A percentile compares a stretch with the other conserved stretches of the same genome.
Conservation (phyloP, 2,888 invertebrate species). For the Melieria omissa region DNA sequence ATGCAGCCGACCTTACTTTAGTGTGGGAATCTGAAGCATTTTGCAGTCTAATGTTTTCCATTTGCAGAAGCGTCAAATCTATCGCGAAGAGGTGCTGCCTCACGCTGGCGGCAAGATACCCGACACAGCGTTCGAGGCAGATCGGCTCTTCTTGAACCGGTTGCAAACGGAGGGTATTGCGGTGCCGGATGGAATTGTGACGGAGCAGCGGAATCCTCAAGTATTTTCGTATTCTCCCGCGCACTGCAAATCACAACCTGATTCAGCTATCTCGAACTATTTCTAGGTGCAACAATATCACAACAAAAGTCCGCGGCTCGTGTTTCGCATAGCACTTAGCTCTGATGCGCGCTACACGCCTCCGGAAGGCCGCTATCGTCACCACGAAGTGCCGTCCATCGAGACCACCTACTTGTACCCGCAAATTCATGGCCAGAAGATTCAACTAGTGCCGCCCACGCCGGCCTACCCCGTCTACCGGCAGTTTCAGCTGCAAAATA, state of each 20-base stretch:
- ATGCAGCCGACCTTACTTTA: no score
- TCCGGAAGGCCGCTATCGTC: constrained; percentile 68
- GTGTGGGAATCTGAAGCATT: neutral
- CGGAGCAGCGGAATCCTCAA: constrained; percentile 68
- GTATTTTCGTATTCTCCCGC: constrained; percentile 53
- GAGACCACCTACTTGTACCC: constrained; percentile 73
- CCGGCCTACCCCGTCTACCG: constrained; percentile 57
- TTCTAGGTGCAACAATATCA: constrained; percentile 63
- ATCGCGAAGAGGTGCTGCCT: constrained; percentile 73
- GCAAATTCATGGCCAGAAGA: constrained; percentile 59
- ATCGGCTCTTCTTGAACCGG: constrained; percentile 71
- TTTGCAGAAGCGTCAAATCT: constrained; percentile 72
- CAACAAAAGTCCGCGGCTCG: constrained; percentile 59
- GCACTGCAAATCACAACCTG: neutral
- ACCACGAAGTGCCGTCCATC: constrained; percentile 64
- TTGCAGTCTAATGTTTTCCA: constrained; percentile 40
- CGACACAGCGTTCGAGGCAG: constrained; percentile 72
- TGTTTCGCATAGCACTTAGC: constrained; percentile 68
- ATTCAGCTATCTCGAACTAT: neutral
- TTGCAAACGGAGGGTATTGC: constrained; percentile 73
- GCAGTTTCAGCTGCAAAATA: constrained; percentile 60
- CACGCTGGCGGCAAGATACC: constrained; percentile 74
- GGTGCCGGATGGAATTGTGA: constrained; percentile 71
- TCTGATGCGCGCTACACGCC: constrained; percentile 70
- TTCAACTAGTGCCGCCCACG: constrained; percentile 46